phyloP scores from a whole-genome alignment of 2,888 invertebrate species.

The Coronaproctus castanopsis region DNA sequence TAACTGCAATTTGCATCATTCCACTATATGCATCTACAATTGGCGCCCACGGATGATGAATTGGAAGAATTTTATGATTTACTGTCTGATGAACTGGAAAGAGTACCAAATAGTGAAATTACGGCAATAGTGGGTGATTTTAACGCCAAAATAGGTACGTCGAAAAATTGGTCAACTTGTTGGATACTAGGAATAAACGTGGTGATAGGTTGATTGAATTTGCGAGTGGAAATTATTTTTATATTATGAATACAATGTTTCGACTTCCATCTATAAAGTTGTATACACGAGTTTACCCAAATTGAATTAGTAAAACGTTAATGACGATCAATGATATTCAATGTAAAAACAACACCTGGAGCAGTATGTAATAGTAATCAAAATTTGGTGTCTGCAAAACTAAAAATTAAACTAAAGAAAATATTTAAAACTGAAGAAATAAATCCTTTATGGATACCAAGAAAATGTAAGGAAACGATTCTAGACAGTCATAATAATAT shows the following conservation, averaged over 20 bases:
- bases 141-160: background rate
- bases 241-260: background rate
- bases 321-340: background rate
- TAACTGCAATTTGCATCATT: no score
- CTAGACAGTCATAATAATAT: background rate
- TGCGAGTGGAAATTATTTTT: no score
- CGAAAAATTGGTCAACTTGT: no score
- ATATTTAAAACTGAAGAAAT: background rate
- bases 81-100: background rate
- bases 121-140: background rate
- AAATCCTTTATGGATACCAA: background rate
- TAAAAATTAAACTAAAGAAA: background rate
- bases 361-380: background rate
- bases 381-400: background rate
- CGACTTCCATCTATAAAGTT: background rate
- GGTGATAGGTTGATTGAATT: no score
- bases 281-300: background rate
- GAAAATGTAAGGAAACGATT: background rate
- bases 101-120: background rate
- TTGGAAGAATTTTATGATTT: background rate
- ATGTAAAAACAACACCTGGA: background rate
- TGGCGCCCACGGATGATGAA: background rate
- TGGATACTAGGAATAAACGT: no score
- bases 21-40: background rate
- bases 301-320: background rate